phyloP scores from a whole-genome alignment of 2,113 vertebrate species.

The Myxocyprinus asiaticus region DNA sequence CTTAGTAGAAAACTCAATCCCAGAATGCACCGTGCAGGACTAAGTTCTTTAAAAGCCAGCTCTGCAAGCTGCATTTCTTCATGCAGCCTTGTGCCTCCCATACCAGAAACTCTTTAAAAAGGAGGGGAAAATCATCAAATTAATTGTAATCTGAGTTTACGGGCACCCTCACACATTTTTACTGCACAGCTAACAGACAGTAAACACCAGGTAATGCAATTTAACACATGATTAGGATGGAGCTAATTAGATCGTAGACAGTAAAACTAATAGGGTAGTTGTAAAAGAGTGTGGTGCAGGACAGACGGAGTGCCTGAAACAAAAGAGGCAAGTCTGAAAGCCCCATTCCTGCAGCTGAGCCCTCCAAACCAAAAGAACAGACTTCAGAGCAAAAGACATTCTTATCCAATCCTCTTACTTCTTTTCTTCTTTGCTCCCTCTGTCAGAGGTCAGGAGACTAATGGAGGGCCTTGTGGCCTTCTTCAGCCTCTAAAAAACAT shows the following conservation, averaged over 20 bases:
- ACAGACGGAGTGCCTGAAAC: constrained; percentile 7
- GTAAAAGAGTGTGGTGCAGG: constrained; percentile 53
- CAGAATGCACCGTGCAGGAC: background rate
- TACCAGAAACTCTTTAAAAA: constrained; percentile 39
- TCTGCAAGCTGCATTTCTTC: background rate
- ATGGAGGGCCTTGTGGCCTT: constrained; percentile 78
- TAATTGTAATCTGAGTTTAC: constrained; percentile 61
- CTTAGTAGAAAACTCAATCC: background rate
- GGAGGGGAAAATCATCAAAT: constrained; percentile 50
- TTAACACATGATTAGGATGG: constrained; percentile 73
- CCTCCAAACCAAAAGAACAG: constrained; percentile 71
- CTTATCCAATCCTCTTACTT: constrained; percentile 59
- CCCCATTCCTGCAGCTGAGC: constrained; percentile 40
- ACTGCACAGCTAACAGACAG: constrained; percentile 72
- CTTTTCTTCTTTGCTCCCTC: constrained; percentile 58
- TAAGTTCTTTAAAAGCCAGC: background rate
- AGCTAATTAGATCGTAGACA: constrained; percentile 73
- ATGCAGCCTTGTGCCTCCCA: background rate
- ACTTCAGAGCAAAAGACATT: constrained; percentile 54
- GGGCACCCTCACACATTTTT: constrained; percentile 72
- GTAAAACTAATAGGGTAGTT: constrained; percentile 67
- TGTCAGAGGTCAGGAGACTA: constrained; percentile 78
- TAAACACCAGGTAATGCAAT: constrained; percentile 73
- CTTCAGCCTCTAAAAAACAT: constrained; percentile 70
- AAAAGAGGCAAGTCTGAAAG: background rate